Base-by-base conservation (phyloP, 2,113 vertebrate genomes). In the Benthochromis sp. region DNA sequence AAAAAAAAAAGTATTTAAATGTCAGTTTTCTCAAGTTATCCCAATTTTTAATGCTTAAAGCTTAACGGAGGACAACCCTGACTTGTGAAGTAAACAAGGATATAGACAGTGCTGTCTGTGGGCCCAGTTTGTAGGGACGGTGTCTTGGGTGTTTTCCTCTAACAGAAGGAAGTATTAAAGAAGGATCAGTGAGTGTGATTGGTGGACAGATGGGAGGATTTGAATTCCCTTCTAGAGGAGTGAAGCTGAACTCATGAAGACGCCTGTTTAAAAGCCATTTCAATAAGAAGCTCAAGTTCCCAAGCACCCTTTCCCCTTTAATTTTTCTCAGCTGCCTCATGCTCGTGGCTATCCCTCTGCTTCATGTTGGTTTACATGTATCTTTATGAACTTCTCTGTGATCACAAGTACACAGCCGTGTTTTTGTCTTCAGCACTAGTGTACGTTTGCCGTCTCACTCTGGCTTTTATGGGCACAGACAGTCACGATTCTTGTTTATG, bases 121-220 rank as follows among this genome's bases (percentile, higher is more conserved):
- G 53, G 81, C 47, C 63, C 54, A 36, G 84, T 81, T 69, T 82
- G 80, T 31, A 63, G 57, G 57, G 84, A 86, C 40, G 11, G 14
- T 57, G 88, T 50, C 71, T 91, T 71, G 83, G 43, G 80, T 93
- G 83, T 92, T 92, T 92, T 93, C 87, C 85, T 90, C 82, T 11
- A 66, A 76, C 93, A 94, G 93, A 91, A 85, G 93, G 85, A 86
- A 80, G 89, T 55, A 87, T 93, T 91, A 93, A 54, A 52, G 85
- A 43, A 76, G 87, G 92, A 94, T 94, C 92, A 91, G 78, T 79
- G 54, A 92, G 91, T 90, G 80, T 88, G 81, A 89, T 88, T 86
- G 84, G 52, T 78, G 84, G 81, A 90, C 94, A 95, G 92, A 95
- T 94, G 95, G 91, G 84, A 86, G 89, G 86, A 94, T 95, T 90